A percentile compares a stretch with the other conserved stretches of the same genome.
Evolutionary conservation across 2,113 vertebrate genomes (phyloP).

Genomic region (Heliornis fulica): DNA sequence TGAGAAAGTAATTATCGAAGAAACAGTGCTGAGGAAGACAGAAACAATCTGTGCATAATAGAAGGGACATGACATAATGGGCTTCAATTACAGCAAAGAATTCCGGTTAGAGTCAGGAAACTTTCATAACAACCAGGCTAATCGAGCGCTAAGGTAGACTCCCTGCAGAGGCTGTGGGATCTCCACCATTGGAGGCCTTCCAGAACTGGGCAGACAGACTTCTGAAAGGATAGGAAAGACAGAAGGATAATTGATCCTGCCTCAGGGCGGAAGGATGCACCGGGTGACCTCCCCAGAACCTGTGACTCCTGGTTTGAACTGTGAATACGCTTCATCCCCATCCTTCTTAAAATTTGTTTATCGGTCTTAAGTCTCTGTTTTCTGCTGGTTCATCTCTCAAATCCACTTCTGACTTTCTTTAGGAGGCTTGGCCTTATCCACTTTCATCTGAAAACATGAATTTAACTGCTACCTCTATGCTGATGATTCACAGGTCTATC

Average conservation of each 20-base stretch:
- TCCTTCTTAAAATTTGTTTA: not conserved
- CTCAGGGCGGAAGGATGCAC: not conserved
- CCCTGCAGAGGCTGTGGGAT: constrained; percentile 55
- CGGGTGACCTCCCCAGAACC: not conserved
- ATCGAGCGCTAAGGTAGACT: constrained; percentile 50
- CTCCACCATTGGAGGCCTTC: constrained; percentile 33
- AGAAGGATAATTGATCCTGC: constrained; percentile 16
- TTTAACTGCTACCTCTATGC: constrained; percentile 28
- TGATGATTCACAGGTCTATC: constrained; percentile 42
- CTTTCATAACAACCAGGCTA: constrained; percentile 61
- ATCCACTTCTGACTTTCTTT: constrained; percentile 2
- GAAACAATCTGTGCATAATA: constrained; percentile 55
- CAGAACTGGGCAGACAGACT: constrained; percentile 40
- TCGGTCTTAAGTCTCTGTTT: not conserved
- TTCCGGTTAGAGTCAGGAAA: constrained; percentile 62
- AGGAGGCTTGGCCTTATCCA: constrained; percentile 36
- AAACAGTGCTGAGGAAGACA: constrained; percentile 26
- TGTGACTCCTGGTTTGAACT: not conserved
- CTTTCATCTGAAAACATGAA: constrained; percentile 12
- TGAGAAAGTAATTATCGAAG: constrained; percentile 54
- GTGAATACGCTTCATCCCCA: not conserved
- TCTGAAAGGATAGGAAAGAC: constrained; percentile 38
- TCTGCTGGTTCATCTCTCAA: not conserved
- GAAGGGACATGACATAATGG: constrained; percentile 66
- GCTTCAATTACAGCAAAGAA: constrained; percentile 46